Conservation (phyloP, 2,113 vertebrate species). For the Corythaeola cristata region DNA sequence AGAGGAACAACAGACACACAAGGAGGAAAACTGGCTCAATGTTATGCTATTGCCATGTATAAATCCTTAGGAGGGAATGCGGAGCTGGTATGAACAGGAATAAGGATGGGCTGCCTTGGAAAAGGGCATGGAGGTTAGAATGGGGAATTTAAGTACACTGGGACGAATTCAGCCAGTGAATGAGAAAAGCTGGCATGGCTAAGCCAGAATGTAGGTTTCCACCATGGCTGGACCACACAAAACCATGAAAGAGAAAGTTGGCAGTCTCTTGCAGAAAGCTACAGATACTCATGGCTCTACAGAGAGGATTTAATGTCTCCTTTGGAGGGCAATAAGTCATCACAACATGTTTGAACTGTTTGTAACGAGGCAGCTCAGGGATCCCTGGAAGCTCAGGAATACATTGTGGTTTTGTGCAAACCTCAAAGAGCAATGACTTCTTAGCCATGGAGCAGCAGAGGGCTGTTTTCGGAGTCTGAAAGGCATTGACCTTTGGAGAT, state of each 20-base stretch:
- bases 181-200: not conserved
- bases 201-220: not conserved
- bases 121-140: not conserved
- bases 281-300: not conserved
- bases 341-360: not conserved
- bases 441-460: not conserved
- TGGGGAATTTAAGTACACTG: not conserved
- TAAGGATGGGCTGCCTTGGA: not conserved
- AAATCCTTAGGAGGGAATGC: not conserved
- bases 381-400: not conserved
- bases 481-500: not conserved
- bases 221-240: not conserved
- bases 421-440: accelerated
- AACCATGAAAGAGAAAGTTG: not conserved
- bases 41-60: accelerated
- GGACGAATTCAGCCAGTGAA: not conserved
- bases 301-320: not conserved
- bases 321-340: not conserved
- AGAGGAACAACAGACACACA: accelerated
- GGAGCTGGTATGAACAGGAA: not conserved
- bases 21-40: not conserved
- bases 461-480: not conserved
- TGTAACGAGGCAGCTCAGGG: not conserved
- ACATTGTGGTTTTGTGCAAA: accelerated
- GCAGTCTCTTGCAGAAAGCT: not conserved